These are phyloP conservation scores for Heterocephalus glaber DNA, from an alignment of 2,113 vertebrate genomes.

Conservation along the genomic window DNA sequence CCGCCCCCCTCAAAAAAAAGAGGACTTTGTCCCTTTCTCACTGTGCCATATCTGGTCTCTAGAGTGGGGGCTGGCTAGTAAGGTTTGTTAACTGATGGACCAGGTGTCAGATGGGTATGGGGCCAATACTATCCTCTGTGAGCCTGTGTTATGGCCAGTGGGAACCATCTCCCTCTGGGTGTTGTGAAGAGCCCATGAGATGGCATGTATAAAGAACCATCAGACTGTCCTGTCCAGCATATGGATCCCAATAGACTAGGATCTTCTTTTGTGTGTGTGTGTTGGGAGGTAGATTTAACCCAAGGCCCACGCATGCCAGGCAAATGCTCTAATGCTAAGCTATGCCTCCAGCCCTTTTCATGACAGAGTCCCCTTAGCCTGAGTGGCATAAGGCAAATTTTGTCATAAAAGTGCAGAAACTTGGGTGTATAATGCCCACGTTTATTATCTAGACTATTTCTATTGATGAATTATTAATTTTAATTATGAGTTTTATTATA, in stretches of 20 bases:
- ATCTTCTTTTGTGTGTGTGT: neutral
- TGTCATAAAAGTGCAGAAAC: too few species aligned
- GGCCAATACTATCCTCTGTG: neutral
- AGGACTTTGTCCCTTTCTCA: neutral
- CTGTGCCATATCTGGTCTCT: too few species aligned
- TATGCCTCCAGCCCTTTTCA: neutral
- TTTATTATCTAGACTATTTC: too few species aligned
- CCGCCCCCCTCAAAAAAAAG: too few species aligned
- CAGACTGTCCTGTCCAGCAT: rapidly evolving
- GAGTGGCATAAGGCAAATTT: too few species aligned
- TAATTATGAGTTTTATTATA: too few species aligned
- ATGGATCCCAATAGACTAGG: neutral
- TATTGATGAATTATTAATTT: too few species aligned
- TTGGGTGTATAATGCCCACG: too few species aligned
- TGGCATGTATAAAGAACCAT: neutral
- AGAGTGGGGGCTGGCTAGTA: too few species aligned
- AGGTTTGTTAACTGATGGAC: neutral
- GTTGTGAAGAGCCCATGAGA: neutral
- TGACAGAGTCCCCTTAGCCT: neutral
- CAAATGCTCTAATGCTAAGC: neutral
- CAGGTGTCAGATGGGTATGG: neutral
- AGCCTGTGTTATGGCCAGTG: neutral
- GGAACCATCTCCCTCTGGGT: neutral
- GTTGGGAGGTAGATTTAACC: neutral
- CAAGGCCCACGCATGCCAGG: neutral